Evolutionary conservation across 1,140 invertebrate genomes (phyloP).

Genomic region (Hycleus phaleratus): DNA sequence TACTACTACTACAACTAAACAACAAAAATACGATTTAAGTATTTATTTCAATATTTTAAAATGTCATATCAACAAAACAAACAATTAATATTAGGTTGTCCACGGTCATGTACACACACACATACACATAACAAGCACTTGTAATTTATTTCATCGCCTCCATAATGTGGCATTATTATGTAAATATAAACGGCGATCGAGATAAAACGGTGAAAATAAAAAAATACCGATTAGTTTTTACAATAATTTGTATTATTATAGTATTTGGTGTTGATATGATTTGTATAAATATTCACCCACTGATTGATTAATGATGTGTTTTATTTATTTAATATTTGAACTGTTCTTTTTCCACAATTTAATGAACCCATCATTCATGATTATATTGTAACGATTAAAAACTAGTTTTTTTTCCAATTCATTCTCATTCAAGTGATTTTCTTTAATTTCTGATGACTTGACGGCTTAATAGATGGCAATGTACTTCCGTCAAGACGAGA

Average conservation of each 20-base stretch:
- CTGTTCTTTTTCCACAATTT: too few species aligned
- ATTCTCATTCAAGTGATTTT: too few species aligned
- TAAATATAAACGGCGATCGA: conserved; percentile 1
- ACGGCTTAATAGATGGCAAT: too few species aligned
- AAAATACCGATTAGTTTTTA: conserved; percentile 11
- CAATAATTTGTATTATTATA: conserved; percentile 1
- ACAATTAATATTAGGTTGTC: conserved; percentile 14
- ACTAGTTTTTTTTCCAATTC: too few species aligned
- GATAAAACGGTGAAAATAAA: conserved; percentile 1
- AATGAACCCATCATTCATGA: too few species aligned
- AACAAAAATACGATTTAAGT: conserved; percentile 12
- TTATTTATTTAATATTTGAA: too few species aligned
- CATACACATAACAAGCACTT: neutral
- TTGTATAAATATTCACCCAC: neutral
- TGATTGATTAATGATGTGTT: too few species aligned
- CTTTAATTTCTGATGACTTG: too few species aligned
- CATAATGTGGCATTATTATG: conserved; percentile 10
- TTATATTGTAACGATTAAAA: too few species aligned
- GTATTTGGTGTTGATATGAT: conserved; percentile 8
- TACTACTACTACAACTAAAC: too few species aligned
- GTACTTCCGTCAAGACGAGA: too few species aligned
- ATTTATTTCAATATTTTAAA: conserved; percentile 2
- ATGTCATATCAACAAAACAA: conserved; percentile 14
- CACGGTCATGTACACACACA: neutral
- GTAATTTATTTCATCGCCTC: conserved; percentile 12